These are phyloP conservation scores for Edolisoma coerulescens DNA, from an alignment of 2,113 vertebrate genomes.

Conservation along the genomic window DNA sequence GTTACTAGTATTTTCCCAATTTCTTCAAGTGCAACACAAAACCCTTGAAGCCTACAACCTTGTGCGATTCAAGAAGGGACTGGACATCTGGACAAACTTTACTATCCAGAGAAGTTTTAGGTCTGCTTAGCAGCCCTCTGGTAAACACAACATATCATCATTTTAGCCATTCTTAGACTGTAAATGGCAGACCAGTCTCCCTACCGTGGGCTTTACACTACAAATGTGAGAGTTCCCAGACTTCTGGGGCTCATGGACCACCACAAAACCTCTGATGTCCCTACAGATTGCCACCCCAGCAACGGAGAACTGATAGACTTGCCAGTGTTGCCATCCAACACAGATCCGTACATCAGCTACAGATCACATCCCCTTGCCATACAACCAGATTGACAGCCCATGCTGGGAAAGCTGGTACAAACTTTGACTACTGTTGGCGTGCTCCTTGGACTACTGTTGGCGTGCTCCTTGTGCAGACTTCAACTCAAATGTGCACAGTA, in stretches of 20 bases:
- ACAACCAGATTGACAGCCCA: constrained; percentile 33
- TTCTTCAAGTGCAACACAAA: background rate
- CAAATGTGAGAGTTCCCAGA: background rate
- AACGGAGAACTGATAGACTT: background rate
- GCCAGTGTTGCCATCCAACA: background rate
- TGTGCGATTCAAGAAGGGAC: background rate
- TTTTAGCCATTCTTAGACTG: background rate
- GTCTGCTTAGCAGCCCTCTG: background rate
- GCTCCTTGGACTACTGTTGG: constrained; percentile 22
- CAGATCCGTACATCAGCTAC: background rate
- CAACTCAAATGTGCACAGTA: background rate
- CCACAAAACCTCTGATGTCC: background rate
- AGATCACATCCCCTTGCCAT: constrained; percentile 22
- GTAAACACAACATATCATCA: background rate
- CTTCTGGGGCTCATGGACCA: background rate
- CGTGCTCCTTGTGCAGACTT: constrained; percentile 20
- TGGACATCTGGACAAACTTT: background rate
- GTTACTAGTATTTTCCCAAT: background rate
- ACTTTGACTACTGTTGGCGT: constrained; percentile 26
- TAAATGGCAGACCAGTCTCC: background rate
- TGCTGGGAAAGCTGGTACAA: constrained; percentile 39
- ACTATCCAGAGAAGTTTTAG: background rate
- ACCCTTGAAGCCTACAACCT: background rate
- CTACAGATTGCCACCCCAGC: background rate
- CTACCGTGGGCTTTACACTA: background rate